Base-by-base conservation (phyloP, 1,140 invertebrate species). In the Ceratina australensis region DNA sequence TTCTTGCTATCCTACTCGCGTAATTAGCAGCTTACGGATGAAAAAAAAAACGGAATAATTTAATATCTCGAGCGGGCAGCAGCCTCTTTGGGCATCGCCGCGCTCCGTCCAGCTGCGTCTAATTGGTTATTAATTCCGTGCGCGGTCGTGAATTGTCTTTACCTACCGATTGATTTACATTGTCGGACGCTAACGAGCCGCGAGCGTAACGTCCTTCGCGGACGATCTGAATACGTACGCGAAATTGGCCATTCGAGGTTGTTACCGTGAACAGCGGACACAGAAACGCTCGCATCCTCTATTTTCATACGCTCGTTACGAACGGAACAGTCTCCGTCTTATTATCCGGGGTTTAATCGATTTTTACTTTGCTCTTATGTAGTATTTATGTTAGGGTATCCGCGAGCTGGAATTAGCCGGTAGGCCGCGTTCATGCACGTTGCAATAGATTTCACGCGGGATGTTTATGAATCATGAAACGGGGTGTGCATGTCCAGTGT, bases 91-190 rank as follows among this genome's bases (percentile, higher is more conserved):
- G 24, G 66, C 61, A 72, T 68, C 42, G 54, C 49, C 12, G 42
- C 47, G 52, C 3, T 42, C 12, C 42, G 28, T 28, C 16, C 20
- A 15, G 59, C 22, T n/a, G n/a, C 47, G 26, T 69, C 57, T 78
- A 78, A 78, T 78, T 78, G 67, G 59, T 78, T 78, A 78, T 78
- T 78, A 78, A 78, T 78, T 33, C 59, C 20, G 13, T 18, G 5
- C 16, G 22, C 7, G 49, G 49, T 0, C 24, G 12, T 24, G 49
- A 47, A 49, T 71, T 63, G 49, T 50, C 18, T 72, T n/a, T 52
- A 52, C 28, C 26, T 72, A 22, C 28, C 75, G 75, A 77, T 77
- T 77, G 66, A 77, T 77, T 77, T 77, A 71, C 59, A 72, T 72
- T 56, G 57, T 52, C 28, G 57, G 22, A 18, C 24, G 28, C 59